Conservation (phyloP, 1,140 invertebrate genomes). For the Drosophila paulistorum region DNA sequence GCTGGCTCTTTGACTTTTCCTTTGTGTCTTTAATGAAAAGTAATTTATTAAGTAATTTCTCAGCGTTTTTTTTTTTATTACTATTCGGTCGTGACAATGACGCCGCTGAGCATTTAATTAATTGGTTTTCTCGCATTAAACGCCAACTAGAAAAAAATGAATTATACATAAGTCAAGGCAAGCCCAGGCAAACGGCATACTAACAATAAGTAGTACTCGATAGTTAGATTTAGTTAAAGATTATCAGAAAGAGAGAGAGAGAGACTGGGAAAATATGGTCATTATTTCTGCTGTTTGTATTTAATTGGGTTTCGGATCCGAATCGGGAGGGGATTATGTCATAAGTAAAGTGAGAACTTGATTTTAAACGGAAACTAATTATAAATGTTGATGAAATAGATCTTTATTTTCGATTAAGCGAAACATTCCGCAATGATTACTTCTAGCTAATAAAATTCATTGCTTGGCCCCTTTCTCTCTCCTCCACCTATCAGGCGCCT, state of each 20-base stretch:
- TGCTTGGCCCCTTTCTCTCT: background rate
- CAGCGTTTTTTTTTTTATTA: constrained; percentile 52
- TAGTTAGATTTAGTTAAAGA: constrained; percentile 45
- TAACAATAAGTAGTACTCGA: constrained; percentile 44
- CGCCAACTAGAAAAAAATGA: constrained; percentile 52
- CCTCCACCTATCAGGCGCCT: background rate
- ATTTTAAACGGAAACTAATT: constrained; percentile 35
- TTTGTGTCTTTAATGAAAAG: constrained; percentile 75
- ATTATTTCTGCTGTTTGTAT: constrained; percentile 7
- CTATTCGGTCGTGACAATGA: constrained; percentile 63
- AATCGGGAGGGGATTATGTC: constrained; percentile 1
- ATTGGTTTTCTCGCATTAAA: constrained; percentile 76
- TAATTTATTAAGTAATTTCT: constrained; percentile 82
- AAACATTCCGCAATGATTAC: constrained; percentile 39
- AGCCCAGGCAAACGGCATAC: background rate
- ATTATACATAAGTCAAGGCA: constrained; percentile 59
- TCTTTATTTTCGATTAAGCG: constrained; percentile 31
- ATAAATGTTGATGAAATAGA: constrained; percentile 43
- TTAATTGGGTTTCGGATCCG: background rate
- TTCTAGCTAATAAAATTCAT: constrained; percentile 26
- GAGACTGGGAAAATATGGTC: constrained; percentile 17
- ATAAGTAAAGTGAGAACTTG: constrained; percentile 11
- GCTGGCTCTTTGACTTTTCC: constrained; percentile 52
- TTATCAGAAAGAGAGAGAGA: no score
- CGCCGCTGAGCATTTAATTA: constrained; percentile 75